Base-by-base conservation (phyloP, 2,113 vertebrate genomes). In the Ageneiosus marmoratus region DNA sequence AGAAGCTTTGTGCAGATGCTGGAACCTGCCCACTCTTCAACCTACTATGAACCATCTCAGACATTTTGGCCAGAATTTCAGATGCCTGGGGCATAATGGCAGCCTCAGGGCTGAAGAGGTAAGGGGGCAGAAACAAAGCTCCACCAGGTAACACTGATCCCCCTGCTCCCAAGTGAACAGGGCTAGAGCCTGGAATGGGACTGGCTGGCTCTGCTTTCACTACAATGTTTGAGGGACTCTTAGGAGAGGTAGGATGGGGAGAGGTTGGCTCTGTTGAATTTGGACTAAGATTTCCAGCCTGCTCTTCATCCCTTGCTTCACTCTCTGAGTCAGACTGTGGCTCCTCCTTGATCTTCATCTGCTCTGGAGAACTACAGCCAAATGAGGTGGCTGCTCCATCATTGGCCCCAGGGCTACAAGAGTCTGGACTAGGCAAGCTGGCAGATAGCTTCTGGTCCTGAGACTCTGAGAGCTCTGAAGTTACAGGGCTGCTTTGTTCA, bases 21-120 rank as follows among this genome's bases (percentile, higher is more conserved):
- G 90, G 86, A 0, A 92, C 85, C 1, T 96, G 93, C 18, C 97
- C 96, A 82, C 96, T 96, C 88, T 98, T 97, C 85, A 99, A 93
- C 34, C 98, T 94, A 90, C 91, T 97, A 92, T 99, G 98, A 65
- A 98, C 97, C 95, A 99, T 95, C 91, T 99, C 98, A 0, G 97
- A 99, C 97, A 99, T 99, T 89, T 98, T 98, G 1, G 98, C 98
- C 89, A 99, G 91, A 81, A 99, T 99, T 89, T 99, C 97, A 0
- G 98, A 98, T 0, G 98, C 98, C 73, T 98, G 98, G 0, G 98
- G 97, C 74, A 97, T 93, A 58, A 96, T 95, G 0, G 96, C 89
- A 11, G 95, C 93, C 62, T 98, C 97, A 0, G 96, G 94, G 78
- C 93, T 92, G 9, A 97, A 96, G 89, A 97, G 89, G 55, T 97